Percentiles rank a stretch among this genome's conserved stretches.
Evolutionary conservation across 2,888 invertebrate species (phyloP).

Genomic region (Drepana falcataria): DNA sequence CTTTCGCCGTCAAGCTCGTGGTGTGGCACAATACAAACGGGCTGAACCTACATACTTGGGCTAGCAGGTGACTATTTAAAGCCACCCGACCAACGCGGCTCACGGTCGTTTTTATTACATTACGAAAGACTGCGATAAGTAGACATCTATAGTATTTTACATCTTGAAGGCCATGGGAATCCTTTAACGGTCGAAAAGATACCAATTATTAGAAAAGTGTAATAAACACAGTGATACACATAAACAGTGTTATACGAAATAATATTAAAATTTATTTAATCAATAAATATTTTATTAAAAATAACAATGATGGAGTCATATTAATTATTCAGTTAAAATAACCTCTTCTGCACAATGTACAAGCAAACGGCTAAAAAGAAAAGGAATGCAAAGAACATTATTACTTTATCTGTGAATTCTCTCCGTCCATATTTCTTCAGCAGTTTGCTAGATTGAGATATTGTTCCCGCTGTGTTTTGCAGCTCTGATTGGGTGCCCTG

Average conservation of each 20-base stretch:
- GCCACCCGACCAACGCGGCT: no score
- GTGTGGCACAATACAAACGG: no score
- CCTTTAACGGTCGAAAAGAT: no score
- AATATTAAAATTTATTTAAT: constrained; percentile 16
- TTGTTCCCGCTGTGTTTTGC: constrained; percentile 90
- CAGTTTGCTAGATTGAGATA: constrained; percentile 93
- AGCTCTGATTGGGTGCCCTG: constrained; percentile 89
- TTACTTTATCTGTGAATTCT: constrained; percentile 96
- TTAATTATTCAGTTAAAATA: constrained; percentile 77
- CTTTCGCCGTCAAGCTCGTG: no score
- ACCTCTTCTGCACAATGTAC: constrained; percentile 94
- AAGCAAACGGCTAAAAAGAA: constrained; percentile 94
- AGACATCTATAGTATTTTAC: no score
- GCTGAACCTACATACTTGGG: no score
- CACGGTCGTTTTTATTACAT: no score
- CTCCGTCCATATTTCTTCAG: constrained; percentile 95
- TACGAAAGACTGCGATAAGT: no score
- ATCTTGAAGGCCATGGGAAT: no score
- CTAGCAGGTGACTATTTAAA: no score
- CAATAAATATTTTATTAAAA: constrained; percentile 21
- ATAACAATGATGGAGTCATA: constrained; percentile 13
- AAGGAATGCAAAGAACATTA: constrained; percentile 90
- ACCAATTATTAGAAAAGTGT: no score
- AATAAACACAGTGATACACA: no score
- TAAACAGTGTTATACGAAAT: constrained; percentile 1